Percentiles rank a stretch among this genome's conserved stretches.
Conservation (phyloP, 2,888 invertebrate genomes). For the Ectemnius lituratus region DNA sequence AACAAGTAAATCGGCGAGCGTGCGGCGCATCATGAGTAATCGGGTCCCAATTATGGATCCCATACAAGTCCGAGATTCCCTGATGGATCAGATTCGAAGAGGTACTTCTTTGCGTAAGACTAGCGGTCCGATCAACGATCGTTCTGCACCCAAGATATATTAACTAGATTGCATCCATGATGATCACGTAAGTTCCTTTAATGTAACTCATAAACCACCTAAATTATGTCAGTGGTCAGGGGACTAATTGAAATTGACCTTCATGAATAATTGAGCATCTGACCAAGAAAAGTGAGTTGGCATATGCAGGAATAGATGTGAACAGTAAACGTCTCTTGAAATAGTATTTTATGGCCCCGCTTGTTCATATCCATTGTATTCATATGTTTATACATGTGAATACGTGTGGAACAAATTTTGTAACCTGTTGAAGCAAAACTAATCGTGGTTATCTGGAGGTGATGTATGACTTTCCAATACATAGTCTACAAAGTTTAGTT, state of each 20-base stretch:
- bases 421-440: too few species aligned
- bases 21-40: conserved; percentile 75
- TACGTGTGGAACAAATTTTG: too few species aligned
- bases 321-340: not conserved
- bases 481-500: too few species aligned
- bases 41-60: conserved; percentile 75
- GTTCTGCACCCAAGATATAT: conserved; percentile 93
- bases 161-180: conserved; percentile 72
- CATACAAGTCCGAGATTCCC: conserved; percentile 82
- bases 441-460: too few species aligned
- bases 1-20: conserved; percentile 72
- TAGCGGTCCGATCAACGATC: conserved; percentile 86
- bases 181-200: conserved; percentile 50
- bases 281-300: conserved; percentile 14
- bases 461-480: too few species aligned
- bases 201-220: conserved; percentile 31
- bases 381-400: conserved; percentile 9
- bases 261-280: conserved; percentile 7
- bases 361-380: conserved; percentile 5
- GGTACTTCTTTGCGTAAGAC: conserved; percentile 91
- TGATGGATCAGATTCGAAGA: conserved; percentile 96
- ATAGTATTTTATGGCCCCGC: not conserved
- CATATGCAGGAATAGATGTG: not conserved
- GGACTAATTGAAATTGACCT: conserved; percentile 8
- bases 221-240: conserved; percentile 26